Base-by-base conservation (phyloP, 2,888 invertebrate genomes). In the Phrixothrix hirtus region DNA sequence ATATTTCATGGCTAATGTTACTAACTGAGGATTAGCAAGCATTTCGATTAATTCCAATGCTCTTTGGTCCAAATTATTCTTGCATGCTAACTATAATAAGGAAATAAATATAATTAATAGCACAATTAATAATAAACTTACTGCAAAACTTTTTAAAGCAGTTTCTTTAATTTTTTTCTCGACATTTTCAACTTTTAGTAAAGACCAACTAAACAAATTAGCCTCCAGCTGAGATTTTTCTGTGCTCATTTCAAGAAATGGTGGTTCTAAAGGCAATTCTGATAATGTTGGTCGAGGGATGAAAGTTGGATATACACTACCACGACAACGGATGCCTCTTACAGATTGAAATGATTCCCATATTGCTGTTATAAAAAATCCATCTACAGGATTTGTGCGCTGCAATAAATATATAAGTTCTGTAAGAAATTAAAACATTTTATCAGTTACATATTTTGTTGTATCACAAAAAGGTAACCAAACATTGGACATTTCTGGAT, bases 81-180 rank as follows among this genome's bases (percentile, higher is more conserved):
- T 85, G 67, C 92, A 92, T 1, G 95, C 89, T 57, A 92, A 75
- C 92, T 93, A 75, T 16, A 78, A 72, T 26, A 27, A 14, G n/a
- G n/a, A n/a, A n/a, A n/a, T n/a, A n/a, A n/a, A n/a, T n/a, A 6
- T 3, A 13, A 25, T 2, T 30, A n/a, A 37, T 16, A 30, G 5
- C 26, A 42, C 15, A 44, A 53, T 14, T 49, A 7, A 37, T 7
- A 15, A 15, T 35, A 52, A 50, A 78, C 84, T 82, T 75, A 95
- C 90, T 34, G 92, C 92, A 78, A 96, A 95, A 35, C 95, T 75
- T 75, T 92, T 93, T 60, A 96, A 83, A n/a, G 94, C 83, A 2
- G 88, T 83, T 70, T 93, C 89, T 57, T 87, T 84, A 1, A 86
- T 80, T 12, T 81, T 75, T 72, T 86, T 87, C n/a, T 85, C 83